phyloP scores from a whole-genome alignment of 2,113 vertebrate genomes.

The Tetrao urogallus region DNA sequence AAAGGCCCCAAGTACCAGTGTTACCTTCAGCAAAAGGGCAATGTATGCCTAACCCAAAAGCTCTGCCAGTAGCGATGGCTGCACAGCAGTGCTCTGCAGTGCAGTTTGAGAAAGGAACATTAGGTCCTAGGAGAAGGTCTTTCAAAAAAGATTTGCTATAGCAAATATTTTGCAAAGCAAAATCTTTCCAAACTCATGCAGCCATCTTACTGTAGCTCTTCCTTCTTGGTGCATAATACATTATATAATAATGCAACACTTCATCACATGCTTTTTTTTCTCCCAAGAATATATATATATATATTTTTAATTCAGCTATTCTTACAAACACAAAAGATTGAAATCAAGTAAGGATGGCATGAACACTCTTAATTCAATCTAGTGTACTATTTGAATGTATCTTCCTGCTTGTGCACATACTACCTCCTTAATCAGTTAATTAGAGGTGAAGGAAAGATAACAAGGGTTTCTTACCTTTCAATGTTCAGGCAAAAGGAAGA shows the following conservation, averaged over 20 bases:
- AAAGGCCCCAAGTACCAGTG: no score
- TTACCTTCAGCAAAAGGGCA: no score
- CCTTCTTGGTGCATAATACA: not conserved
- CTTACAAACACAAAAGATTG: not conserved
- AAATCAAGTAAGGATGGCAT: not conserved
- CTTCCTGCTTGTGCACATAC: not conserved
- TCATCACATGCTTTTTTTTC: not conserved
- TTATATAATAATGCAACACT: not conserved
- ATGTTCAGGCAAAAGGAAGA: not conserved
- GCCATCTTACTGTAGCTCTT: not conserved
- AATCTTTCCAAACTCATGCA: not conserved
- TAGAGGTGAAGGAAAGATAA: not conserved
- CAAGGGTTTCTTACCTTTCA: not conserved
- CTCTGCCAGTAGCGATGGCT: no score
- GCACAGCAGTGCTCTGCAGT: no score
- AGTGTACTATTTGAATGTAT: not conserved
- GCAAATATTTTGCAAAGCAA: no score
- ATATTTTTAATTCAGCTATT: not conserved
- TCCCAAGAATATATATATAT: not conserved
- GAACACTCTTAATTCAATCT: not conserved
- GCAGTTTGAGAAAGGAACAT: no score
- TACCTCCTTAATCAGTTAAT: not conserved
- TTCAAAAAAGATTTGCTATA: no score
- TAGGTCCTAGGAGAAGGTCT: no score
- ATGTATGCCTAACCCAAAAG: no score